Conservation (phyloP, 1,140 invertebrate species). For the Acarapis woodi region DNA sequence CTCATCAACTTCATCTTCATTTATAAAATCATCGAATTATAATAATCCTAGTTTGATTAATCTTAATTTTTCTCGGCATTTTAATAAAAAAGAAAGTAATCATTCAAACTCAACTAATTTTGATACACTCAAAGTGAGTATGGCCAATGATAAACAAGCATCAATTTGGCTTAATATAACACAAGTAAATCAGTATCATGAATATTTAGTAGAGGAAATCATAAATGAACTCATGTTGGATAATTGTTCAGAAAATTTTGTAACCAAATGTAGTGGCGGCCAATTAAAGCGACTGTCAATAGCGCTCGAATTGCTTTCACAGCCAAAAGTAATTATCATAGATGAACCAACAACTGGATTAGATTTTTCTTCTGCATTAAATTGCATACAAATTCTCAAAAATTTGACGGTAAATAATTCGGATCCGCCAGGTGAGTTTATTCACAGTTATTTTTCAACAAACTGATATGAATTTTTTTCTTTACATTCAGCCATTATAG, state of each 20-base stretch:
- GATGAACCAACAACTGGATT: constrained; percentile 54
- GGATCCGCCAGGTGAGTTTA: too few species aligned
- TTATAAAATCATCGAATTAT: too few species aligned
- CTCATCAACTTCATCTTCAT: neutral
- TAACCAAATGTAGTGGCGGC: constrained; percentile 27
- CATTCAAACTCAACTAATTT: too few species aligned
- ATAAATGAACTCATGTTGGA: constrained; percentile 8
- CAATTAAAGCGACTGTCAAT: constrained; percentile 74
- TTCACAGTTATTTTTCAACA: neutral
- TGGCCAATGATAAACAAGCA: too few species aligned
- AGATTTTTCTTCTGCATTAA: constrained; percentile 26
- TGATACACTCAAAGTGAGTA: too few species aligned
- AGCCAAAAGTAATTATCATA: constrained; percentile 27
- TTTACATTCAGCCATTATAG: constrained; percentile 29
- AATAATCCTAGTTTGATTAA: too few species aligned
- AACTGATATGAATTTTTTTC: constrained; percentile 3
- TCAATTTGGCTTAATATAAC: neutral
- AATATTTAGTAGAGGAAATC: constrained; percentile 1
- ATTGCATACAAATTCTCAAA: neutral
- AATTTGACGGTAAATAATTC: neutral
- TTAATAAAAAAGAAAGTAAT: neutral
- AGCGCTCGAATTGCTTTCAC: constrained; percentile 48
- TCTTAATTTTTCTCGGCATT: neutral
- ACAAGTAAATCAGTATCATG: neutral
- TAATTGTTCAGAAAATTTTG: constrained; percentile 5